Percentiles rank a stretch among this genome's conserved stretches.
These are phyloP conservation scores for Acanthosepion esculentum DNA, from an alignment of 2,888 invertebrate genomes.

Conservation along the genomic window DNA sequence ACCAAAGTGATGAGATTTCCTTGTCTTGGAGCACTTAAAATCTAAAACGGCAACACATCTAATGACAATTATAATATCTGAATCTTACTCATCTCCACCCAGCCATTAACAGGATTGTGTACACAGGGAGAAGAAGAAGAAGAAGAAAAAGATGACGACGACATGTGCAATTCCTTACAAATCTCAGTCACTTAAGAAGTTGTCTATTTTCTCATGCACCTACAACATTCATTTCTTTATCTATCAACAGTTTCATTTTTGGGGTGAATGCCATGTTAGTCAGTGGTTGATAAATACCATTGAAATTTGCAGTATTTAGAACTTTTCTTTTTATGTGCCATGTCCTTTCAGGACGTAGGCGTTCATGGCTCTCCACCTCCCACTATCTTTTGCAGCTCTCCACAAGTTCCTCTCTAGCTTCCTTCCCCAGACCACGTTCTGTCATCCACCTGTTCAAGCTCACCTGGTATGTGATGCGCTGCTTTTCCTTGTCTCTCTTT, in stretches of 20 bases:
- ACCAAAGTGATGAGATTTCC: neutral
- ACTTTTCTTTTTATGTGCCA: too few relatives aligned
- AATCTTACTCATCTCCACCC: neutral
- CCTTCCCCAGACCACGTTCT: too few relatives aligned
- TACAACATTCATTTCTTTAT: neutral
- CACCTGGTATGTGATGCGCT: too few relatives aligned
- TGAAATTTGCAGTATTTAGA: neutral
- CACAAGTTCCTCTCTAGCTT: too few relatives aligned
- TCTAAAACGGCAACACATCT: neutral
- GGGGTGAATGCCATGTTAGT: neutral
- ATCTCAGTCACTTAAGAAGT: neutral
- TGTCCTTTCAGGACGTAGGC: too few relatives aligned
- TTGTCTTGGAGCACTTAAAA: neutral
- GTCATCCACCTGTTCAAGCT: too few relatives aligned
- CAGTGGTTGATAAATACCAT: neutral
- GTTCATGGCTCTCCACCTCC: too few relatives aligned
- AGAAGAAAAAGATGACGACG: neutral
- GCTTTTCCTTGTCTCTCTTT: too few relatives aligned
- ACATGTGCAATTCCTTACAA: neutral
- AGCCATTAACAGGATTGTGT: neutral
- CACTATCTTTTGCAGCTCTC: too few relatives aligned
- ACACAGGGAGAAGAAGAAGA: neutral
- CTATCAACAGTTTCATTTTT: neutral
- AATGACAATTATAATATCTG: neutral
- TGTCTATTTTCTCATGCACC: neutral